A percentile compares a stretch with the other conserved stretches of the same genome.
phyloP scores from a whole-genome alignment of 2,113 vertebrate genomes.

The Brachyhypopomus occidentalis region DNA sequence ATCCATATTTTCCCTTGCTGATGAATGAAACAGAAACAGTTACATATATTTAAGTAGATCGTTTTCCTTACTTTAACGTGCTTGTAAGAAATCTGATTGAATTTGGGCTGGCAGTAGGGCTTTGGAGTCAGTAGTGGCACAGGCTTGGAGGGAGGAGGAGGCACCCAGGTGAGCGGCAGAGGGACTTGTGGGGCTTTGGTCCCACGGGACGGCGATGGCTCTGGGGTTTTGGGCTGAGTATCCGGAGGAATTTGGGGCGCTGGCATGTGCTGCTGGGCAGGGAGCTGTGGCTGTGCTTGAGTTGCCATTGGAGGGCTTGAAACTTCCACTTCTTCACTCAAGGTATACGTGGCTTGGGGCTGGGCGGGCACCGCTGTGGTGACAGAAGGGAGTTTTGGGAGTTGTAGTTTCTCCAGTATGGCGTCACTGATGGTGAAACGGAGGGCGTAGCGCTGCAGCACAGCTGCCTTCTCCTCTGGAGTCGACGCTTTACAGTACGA shows the following conservation, averaged over 20 bases:
- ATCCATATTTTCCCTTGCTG: no score
- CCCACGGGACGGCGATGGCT: slow-evolving; percentile 68
- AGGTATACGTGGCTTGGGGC: not conserved
- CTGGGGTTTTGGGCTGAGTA: slow-evolving; percentile 44
- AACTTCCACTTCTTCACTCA: slow-evolving; percentile 19
- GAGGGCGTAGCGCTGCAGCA: slow-evolving; percentile 93
- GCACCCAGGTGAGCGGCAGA: slow-evolving; percentile 59
- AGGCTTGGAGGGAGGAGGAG: slow-evolving; percentile 77
- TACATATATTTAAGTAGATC: no score
- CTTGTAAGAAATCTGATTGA: slow-evolving; percentile 80
- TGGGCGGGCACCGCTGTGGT: not conserved
- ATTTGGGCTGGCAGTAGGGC: slow-evolving; percentile 89
- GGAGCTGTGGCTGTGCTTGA: slow-evolving; percentile 59
- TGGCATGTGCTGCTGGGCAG: slow-evolving; percentile 56
- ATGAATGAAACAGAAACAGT: no score
- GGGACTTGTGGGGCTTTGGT: slow-evolving; percentile 44
- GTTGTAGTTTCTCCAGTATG: slow-evolving; percentile 90
- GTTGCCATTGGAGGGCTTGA: slow-evolving; percentile 63
- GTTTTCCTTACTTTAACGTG: slow-evolving; percentile 81
- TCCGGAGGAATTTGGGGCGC: slow-evolving; percentile 60
- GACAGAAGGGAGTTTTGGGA: slow-evolving; percentile 78
- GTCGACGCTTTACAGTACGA: slow-evolving; percentile 87
- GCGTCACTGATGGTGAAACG: slow-evolving; percentile 97
- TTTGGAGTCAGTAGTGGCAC: slow-evolving; percentile 91
- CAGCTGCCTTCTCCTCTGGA: slow-evolving; percentile 87